These are phyloP conservation scores for Gryon sp. DNA, from an alignment of 1,140 invertebrate genomes.

Conservation along the genomic window DNA sequence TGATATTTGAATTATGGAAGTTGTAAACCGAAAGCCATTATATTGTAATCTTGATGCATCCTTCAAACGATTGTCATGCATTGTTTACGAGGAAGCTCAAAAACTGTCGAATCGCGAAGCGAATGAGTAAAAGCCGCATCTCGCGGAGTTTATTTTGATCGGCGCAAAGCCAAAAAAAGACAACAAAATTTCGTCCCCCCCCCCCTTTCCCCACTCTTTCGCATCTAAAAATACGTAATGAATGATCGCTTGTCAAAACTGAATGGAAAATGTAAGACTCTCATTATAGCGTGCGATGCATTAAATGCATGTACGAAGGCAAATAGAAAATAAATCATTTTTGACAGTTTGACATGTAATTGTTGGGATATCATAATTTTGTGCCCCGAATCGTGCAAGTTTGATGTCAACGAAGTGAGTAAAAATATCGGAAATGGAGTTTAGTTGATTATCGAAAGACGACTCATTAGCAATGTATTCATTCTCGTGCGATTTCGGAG, in stretches of 20 bases:
- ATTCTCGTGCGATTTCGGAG: constrained; percentile 49
- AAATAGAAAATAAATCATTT: constrained; percentile 66
- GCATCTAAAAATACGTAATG: constrained; percentile 60
- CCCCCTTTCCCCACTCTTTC: constrained; percentile 6
- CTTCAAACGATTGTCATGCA: constrained; percentile 53
- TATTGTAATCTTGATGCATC: constrained; percentile 60
- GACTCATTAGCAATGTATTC: constrained; percentile 60
- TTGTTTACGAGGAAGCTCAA: constrained; percentile 53
- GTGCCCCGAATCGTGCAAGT: constrained; percentile 54
- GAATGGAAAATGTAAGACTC: constrained; percentile 64
- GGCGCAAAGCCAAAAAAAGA: constrained; percentile 51
- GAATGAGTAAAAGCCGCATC: constrained; percentile 48
- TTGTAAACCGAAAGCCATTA: constrained; percentile 55
- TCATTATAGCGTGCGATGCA: constrained; percentile 59
- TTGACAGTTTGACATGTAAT: constrained; percentile 64
- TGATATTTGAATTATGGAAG: constrained; percentile 54
- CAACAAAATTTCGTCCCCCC: constrained; percentile 9
- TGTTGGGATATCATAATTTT: constrained; percentile 61
- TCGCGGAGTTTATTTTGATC: constrained; percentile 58
- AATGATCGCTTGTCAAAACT: constrained; percentile 63
- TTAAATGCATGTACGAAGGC: constrained; percentile 57
- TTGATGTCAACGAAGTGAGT: constrained; percentile 60
- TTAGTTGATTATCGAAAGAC: constrained; percentile 63
- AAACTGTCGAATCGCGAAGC: constrained; percentile 51
- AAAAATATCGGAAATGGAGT: constrained; percentile 56